phyloP scores from a whole-genome alignment of 2,888 invertebrate genomes.

The Eristalis intricaria region DNA sequence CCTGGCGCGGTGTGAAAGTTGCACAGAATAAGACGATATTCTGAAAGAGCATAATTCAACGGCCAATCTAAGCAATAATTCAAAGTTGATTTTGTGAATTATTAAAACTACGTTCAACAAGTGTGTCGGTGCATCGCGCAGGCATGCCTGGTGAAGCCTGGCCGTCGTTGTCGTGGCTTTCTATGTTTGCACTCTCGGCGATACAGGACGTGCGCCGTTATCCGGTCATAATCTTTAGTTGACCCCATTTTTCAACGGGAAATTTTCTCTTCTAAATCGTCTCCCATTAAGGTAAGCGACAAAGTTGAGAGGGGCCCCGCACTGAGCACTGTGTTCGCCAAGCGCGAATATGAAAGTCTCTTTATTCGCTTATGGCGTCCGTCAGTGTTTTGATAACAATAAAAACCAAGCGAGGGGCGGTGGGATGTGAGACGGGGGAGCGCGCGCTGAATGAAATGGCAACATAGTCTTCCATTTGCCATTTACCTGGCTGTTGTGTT shows the following conservation, averaged over 20 bases:
- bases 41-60: neutral
- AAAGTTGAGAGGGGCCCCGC: neutral
- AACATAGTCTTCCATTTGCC: constrained; percentile 40
- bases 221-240: constrained; percentile 67
- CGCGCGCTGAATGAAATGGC: neutral
- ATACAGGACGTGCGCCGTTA: constrained; percentile 40
- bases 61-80: constrained; percentile 28
- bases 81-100: constrained; percentile 58
- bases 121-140: constrained; percentile 17
- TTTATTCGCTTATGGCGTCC: constrained; percentile 25
- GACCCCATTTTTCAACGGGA: constrained; percentile 55
- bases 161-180: neutral
- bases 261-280: constrained; percentile 62
- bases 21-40: neutral
- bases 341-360: constrained; percentile 35
- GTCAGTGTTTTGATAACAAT: constrained; percentile 16
- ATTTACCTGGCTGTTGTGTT: constrained; percentile 23
- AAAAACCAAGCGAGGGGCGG: constrained; percentile 5
- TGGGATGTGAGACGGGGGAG: constrained; percentile 8
- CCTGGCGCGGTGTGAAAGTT: neutral
- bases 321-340: constrained; percentile 1
- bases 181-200: constrained; percentile 23
- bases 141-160: neutral
- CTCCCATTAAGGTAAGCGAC: constrained; percentile 60
- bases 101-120: constrained; percentile 64